phyloP scores from a whole-genome alignment of 2,797 vertebrate genomes.

The Todus mexicanus region DNA sequence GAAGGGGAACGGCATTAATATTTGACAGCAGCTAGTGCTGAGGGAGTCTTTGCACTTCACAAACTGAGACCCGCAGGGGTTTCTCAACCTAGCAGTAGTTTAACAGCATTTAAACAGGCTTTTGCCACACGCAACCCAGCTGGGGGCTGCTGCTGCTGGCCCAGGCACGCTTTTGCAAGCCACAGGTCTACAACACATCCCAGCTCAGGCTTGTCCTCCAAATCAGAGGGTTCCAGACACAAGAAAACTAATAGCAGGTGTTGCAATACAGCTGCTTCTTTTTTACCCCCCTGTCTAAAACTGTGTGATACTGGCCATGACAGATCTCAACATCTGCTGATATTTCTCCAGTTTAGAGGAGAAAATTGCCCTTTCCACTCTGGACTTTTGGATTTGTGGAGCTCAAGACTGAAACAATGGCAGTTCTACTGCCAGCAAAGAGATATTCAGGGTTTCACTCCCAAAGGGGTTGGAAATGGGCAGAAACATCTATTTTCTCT shows the following conservation, averaged over 20 bases:
- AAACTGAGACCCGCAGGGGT: neutral
- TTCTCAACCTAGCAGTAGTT: conserved; percentile 18
- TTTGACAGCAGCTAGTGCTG: conserved; percentile 44
- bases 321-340: neutral
- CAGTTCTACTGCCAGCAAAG: neutral
- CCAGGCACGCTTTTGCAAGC: neutral
- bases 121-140: conserved; percentile 2
- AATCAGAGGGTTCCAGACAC: neutral
- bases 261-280: neutral
- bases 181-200: neutral
- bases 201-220: neutral
- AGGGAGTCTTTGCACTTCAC: conserved; percentile 28
- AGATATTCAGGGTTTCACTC: neutral
- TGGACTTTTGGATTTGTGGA: neutral
- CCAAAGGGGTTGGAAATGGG: neutral
- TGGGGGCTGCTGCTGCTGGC: neutral
- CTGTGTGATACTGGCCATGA: no score
- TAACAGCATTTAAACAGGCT: conserved; percentile 1
- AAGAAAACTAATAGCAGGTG: neutral
- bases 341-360: neutral
- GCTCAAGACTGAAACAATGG: neutral
- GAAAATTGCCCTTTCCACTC: neutral
- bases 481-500: neutral
- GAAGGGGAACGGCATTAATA: conserved; percentile 41
- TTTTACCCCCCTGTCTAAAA: neutral